Evolutionary conservation across 2,113 vertebrate species (phyloP).

Genomic region (Sphyrna mokarran): DNA sequence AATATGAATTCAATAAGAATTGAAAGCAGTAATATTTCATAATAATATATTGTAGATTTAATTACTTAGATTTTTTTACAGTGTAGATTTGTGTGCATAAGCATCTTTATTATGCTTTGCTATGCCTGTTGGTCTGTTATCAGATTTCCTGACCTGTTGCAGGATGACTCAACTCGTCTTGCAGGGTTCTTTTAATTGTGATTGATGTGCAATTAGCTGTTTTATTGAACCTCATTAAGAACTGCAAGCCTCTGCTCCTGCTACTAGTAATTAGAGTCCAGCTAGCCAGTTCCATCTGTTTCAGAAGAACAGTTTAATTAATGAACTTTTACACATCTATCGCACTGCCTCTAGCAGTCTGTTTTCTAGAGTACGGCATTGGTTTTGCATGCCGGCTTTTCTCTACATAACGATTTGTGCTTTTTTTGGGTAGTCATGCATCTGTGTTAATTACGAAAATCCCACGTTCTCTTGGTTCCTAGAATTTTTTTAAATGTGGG

Average conservation of each 20-base stretch:
- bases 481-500: conserved; percentile 42
- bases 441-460: conserved; percentile 60
- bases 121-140: conserved; percentile 46
- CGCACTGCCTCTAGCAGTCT: conserved; percentile 69
- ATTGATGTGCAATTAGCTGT: conserved; percentile 70
- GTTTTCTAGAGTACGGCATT: conserved; percentile 74
- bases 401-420: conserved; percentile 60
- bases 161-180: conserved; percentile 55
- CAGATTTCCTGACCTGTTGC: conserved; percentile 62
- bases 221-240: conserved; percentile 71
- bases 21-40: conserved; percentile 20
- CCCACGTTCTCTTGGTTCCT: conserved; percentile 46
- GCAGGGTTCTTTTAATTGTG: conserved; percentile 60
- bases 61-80: conserved; percentile 12
- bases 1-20: conserved; percentile 1
- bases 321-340: conserved; percentile 80
- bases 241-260: conserved; percentile 69
- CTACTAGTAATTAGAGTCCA: conserved; percentile 81
- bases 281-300: conserved; percentile 93
- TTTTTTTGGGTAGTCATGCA: conserved; percentile 44
- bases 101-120: conserved; percentile 35
- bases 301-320: conserved; percentile 86
- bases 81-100: conserved; percentile 22
- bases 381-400: conserved; percentile 65
- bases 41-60: neutral